phyloP scores from a whole-genome alignment of 2,113 vertebrate genomes.

The Tenrec ecaudatus region DNA sequence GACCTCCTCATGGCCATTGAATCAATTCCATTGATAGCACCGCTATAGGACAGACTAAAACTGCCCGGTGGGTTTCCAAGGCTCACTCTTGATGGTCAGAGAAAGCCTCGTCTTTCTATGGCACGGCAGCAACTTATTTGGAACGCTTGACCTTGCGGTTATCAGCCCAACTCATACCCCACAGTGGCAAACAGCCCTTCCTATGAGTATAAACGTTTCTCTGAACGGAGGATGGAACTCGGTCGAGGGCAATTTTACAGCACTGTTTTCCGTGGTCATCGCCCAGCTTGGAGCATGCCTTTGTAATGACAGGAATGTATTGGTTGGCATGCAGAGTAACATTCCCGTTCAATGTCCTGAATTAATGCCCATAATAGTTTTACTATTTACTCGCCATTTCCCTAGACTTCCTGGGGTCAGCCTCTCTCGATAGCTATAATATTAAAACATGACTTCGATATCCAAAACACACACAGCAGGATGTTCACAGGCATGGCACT shows the following conservation, averaged over 20 bases:
- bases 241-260: background rate
- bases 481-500: background rate
- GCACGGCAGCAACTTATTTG: too few relatives aligned
- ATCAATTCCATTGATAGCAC: too few relatives aligned
- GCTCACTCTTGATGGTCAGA: too few relatives aligned
- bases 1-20: too few relatives aligned
- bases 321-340: background rate
- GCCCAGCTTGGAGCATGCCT: background rate
- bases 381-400: background rate
- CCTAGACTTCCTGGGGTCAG: background rate
- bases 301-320: background rate
- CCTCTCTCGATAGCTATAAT: background rate
- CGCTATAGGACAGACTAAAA: too few relatives aligned
- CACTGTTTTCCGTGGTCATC: background rate
- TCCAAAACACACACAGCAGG: background rate
- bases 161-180: too few relatives aligned
- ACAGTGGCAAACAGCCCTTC: background rate
- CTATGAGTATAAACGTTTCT: conserved; percentile 16
- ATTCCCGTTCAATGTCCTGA: conserved; percentile 20
- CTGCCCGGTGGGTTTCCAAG: too few relatives aligned
- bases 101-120: too few relatives aligned
- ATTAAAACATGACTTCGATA: conserved; percentile 8
- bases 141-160: too few relatives aligned
- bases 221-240: background rate
- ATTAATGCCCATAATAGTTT: conserved; percentile 18